Percentiles rank a stretch among this genome's conserved stretches.
phyloP scores from a whole-genome alignment of 2,888 invertebrate species.

The Caenorhabditis afra region DNA sequence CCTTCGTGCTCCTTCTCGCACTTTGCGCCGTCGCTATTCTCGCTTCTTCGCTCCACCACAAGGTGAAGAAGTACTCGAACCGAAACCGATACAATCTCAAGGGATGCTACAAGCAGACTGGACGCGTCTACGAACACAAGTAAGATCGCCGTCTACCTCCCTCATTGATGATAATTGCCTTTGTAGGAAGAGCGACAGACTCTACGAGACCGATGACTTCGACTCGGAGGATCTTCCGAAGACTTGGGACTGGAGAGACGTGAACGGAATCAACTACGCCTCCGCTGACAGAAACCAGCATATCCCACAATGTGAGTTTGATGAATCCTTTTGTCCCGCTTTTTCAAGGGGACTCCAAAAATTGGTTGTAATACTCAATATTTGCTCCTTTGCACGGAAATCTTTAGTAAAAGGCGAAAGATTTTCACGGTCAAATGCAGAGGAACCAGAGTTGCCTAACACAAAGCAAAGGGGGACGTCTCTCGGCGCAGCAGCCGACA shows the following conservation, averaged over 20 bases:
- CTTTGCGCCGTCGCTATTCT: slow-evolving; percentile 39
- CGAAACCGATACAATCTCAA: slow-evolving; percentile 69
- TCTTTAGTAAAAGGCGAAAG: slow-evolving; percentile 79
- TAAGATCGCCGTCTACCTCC: slow-evolving; percentile 37
- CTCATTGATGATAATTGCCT: too few relatives aligned
- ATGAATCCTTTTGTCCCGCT: slow-evolving; percentile 32
- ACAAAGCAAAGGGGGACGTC: slow-evolving; percentile 4
- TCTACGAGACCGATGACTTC: slow-evolving; percentile 73
- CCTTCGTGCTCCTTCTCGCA: slow-evolving; percentile 47
- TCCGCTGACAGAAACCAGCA: slow-evolving; percentile 83
- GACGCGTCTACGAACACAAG: slow-evolving; percentile 68
- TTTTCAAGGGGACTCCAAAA: slow-evolving; percentile 56
- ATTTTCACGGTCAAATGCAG: slow-evolving; percentile 74
- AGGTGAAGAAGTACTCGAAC: slow-evolving; percentile 37
- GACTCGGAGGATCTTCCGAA: slow-evolving; percentile 79
- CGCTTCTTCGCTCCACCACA: slow-evolving; percentile 30
- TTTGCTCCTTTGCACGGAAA: slow-evolving; percentile 71
- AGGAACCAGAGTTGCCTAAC: slow-evolving; percentile 60
- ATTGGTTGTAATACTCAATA: slow-evolving; percentile 50
- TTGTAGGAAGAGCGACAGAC: slow-evolving; percentile 70
- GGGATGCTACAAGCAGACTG: slow-evolving; percentile 74
- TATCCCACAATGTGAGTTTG: slow-evolving; percentile 80
- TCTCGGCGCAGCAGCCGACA: slow-evolving; percentile 33
- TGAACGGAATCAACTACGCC: slow-evolving; percentile 81
- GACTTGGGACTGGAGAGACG: slow-evolving; percentile 82